Base-by-base conservation (phyloP, 2,888 invertebrate genomes). In the Dromius quadrimaculatus region DNA sequence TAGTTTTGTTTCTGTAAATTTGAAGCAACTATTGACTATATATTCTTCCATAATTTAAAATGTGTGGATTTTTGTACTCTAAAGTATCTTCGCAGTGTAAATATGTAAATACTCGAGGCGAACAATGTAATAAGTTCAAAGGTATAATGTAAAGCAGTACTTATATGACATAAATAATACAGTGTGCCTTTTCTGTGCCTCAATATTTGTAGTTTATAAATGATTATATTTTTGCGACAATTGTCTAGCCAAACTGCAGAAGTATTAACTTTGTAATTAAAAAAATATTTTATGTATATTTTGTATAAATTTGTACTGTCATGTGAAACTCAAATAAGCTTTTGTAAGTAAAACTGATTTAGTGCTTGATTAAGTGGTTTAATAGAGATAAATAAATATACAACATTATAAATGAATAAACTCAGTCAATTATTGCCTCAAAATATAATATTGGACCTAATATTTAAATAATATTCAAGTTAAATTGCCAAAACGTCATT, bases 331-430 rank as follows among this genome's bases (percentile, higher is more conserved):
- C 73, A 73, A 66, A 68, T 74, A 68, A 75, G 80, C 81, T 80
- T 80, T 78, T 82, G 81, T 81, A 81, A 81, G 78, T 79, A 77
- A 74, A 76, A 77, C 76, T 76, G 77, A 77, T 76, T 78, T 79
- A 79, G 78, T 80, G 81, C 81, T 82, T 82, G 78, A 68, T 57
- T 57, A 68, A 68, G 59, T 68, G 68, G 68, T 68, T 59, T 68
- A 68, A 68, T 68, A 68, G 59, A 68, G 68, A 54, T 68, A 59
- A 68, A 68, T 68, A 59, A 68, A 68, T 59, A 59, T 59, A 59
- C 57, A 22, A 57, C 6, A 59, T 32, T 59, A 36, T 59, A 59
- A 57, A 28, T 22, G 22, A 22, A 50, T 23, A 3, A 28, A 3
- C 8, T 28, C 28, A 5, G 28, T n/a, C n/a, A n/a, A n/a, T n/a